Base-by-base conservation (phyloP, 2,888 invertebrate genomes). In the Tipula helvola region DNA sequence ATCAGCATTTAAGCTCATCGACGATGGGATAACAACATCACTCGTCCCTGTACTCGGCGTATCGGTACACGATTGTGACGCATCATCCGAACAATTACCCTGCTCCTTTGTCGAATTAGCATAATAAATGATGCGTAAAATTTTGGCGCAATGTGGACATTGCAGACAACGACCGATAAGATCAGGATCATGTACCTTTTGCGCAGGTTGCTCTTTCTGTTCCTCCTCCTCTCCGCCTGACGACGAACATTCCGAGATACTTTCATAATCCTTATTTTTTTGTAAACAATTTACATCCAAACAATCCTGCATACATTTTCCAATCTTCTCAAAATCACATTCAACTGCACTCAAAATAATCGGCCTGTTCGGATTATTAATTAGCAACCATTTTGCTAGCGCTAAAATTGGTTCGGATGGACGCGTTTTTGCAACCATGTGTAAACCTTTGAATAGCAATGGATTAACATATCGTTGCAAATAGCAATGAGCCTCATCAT, bases 351-450 rank as follows among this genome's bases (percentile, higher is more conserved):
- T 85, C n/a, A 39, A 85, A 4, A 87, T 86, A 3, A 86, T 92
- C 0, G 95, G 96, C 89, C 94, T 95, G 90, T 95, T 95, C 3
- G 96, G 96, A 91, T 97, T 96, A 90, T 96, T 94, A 83, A 93
- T 91, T 5, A 95, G 91, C 71, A 97, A 91, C 93, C 96, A 95
- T 88, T 96, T 95, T 1, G 96, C 96, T 83, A 97, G 91, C 95
- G 95, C 96, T 41, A 95, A 90, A 57, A 97, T 91, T 0, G 97
- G 97, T 90, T 97, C 96, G 0, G 93, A 92, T 0, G 97, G 97
- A 88, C 95, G 95, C 89, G 93, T 93, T 91, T 94, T 91, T 89
- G 95, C 95, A 39, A 96, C 91, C 89, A 95, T 93, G 0, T 94
- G 93, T 86, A 95, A 90, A 2, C 93, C 95, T 41, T 94, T 92